Evolutionary conservation across 2,888 invertebrate genomes (phyloP).

Genomic region (Mesochorus sp.): DNA sequence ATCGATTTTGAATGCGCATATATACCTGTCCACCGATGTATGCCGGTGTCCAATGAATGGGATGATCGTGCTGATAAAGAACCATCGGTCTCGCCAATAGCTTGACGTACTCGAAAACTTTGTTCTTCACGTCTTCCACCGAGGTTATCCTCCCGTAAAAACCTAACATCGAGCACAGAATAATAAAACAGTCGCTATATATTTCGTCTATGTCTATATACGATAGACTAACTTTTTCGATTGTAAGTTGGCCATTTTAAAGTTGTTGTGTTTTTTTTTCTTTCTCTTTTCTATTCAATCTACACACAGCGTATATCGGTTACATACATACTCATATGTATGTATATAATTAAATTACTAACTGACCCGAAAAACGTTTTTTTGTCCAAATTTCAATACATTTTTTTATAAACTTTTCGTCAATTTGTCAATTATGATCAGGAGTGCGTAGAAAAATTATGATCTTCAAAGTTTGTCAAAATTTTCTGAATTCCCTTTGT

Average conservation of each 20-base stretch:
- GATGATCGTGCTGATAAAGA: conserved; percentile 95
- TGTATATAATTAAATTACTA: neutral
- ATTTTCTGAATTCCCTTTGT: too few species aligned
- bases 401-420: neutral
- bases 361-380: neutral
- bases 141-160: conserved; percentile 95
- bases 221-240: neutral
- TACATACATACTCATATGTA: neutral
- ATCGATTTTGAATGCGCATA: neutral
- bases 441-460: too few species aligned
- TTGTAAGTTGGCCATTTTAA: neutral
- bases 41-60: conserved; percentile 97
- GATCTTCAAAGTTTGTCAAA: too few species aligned
- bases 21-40: conserved; percentile 91
- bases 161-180: conserved; percentile 83
- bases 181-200: conserved; percentile 18
- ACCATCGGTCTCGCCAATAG: conserved; percentile 98
- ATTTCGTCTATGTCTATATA: neutral
- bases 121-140: conserved; percentile 93
- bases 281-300: neutral
- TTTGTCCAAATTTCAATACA: too few species aligned
- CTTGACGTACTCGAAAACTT: conserved; percentile 96
- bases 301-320: neutral
- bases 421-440: too few species aligned
- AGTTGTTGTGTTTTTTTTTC: neutral